Evolutionary conservation across 2,888 invertebrate genomes (phyloP).

Genomic region (Neoitamus cyanurus): DNA sequence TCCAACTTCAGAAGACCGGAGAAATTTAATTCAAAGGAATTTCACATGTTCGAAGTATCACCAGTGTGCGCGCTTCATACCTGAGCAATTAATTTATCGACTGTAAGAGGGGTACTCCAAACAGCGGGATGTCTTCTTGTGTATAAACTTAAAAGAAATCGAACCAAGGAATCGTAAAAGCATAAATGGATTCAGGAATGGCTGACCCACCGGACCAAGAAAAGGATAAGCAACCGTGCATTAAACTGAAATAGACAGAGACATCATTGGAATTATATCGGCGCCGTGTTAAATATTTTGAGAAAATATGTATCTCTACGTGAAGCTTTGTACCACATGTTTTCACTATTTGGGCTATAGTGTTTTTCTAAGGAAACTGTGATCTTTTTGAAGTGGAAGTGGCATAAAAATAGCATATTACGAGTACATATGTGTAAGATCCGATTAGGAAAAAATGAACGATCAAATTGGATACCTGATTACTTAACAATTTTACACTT

Average conservation of each 20-base stretch:
- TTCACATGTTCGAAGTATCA: background rate
- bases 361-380: background rate
- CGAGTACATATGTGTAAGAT: no score
- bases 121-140: background rate
- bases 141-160: background rate
- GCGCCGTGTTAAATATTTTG: background rate
- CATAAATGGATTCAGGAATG: background rate
- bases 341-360: background rate
- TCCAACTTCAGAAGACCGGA: background rate
- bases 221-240: constrained; percentile 40
- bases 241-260: constrained; percentile 11
- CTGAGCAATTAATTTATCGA: background rate
- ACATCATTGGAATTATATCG: background rate
- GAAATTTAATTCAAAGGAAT: background rate
- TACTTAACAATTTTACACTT: no score
- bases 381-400: background rate
- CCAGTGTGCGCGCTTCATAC: background rate
- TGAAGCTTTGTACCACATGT: background rate
- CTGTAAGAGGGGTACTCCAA: background rate
- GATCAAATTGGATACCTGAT: no score
- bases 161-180: background rate
- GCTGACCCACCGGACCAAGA: constrained; percentile 16
- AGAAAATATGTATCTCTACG: no score
- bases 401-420: no score
- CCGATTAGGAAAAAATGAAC: no score